phyloP scores from a whole-genome alignment of 2,797 vertebrate species.

The Pangasius larnaudii region DNA sequence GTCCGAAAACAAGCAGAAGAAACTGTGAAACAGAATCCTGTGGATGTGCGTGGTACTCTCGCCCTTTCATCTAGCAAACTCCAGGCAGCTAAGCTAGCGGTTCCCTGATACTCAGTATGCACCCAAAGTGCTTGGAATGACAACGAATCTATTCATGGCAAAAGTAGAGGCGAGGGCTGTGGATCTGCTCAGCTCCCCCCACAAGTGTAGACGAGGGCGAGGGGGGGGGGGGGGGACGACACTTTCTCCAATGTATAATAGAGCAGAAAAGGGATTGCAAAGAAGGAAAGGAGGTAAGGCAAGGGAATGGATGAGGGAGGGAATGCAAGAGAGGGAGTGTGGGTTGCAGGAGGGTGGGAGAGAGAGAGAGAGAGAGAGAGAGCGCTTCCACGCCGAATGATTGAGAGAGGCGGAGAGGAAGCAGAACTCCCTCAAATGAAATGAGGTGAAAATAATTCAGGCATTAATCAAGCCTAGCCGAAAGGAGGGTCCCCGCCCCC shows the following conservation, averaged over 20 bases:
- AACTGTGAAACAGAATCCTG: conserved; percentile 71
- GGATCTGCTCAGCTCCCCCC: conserved; percentile 72
- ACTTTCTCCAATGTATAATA: conserved; percentile 54
- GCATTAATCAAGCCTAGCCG: conserved; percentile 84
- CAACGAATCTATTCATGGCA: conserved; percentile 81
- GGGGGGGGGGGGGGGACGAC: conserved; percentile 40
- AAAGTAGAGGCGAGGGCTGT: conserved; percentile 76
- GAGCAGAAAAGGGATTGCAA: conserved; percentile 51
- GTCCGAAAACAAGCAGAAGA: conserved; percentile 78
- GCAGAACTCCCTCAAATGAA: conserved; percentile 84
- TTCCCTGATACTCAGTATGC: conserved; percentile 79
- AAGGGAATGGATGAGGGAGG: conserved; percentile 50
- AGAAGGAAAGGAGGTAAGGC: conserved; percentile 56
- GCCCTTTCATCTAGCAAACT: conserved; percentile 59
- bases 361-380: conserved; percentile 61
- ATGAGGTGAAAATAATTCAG: conserved; percentile 88
- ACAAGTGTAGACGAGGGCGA: conserved; percentile 45
- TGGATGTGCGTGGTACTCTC: conserved; percentile 56
- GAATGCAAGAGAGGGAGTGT: conserved; percentile 57
- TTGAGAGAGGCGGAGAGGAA: conserved; percentile 84
- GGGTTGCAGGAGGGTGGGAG: conserved; percentile 49
- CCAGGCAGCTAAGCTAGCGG: conserved; percentile 74
- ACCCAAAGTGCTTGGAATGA: conserved; percentile 79
- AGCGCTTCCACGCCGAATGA: conserved; percentile 82
- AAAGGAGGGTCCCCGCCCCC: conserved; percentile 72